Evolutionary conservation across 2,113 vertebrate genomes (phyloP).

Genomic region (Indicator maculatus): DNA sequence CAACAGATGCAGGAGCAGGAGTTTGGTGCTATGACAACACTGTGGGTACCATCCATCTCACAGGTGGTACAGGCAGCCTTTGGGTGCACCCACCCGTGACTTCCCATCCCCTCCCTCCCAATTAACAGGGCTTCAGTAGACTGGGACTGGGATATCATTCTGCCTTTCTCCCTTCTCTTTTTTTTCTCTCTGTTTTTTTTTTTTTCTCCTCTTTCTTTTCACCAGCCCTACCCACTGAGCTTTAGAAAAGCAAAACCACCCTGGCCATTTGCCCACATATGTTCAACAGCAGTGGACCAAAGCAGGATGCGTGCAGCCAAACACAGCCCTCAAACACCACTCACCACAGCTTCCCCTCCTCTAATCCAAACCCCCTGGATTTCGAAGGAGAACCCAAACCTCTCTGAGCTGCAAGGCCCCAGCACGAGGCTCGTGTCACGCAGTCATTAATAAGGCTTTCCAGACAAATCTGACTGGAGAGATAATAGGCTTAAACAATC

Average conservation of each 20-base stretch:
- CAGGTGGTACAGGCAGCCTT: not conserved
- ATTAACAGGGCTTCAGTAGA: not conserved
- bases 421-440: not conserved
- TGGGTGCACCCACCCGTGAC: not conserved
- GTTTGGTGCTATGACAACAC: slow-evolving; percentile 37
- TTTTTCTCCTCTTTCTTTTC: not conserved
- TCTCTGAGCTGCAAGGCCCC: not conserved
- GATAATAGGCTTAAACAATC: slow-evolving; percentile 71
- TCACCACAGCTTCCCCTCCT: not conserved
- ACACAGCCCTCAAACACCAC: fast-evolving
- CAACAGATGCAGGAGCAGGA: not conserved
- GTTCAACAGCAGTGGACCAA: not conserved
- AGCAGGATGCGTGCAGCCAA: not conserved
- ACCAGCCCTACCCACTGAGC: not conserved
- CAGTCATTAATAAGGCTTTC: slow-evolving; percentile 56
- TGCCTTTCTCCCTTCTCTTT: not conserved
- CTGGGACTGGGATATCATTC: fast-evolving
- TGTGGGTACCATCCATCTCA: not conserved
- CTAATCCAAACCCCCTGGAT: not conserved
- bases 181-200: fast-evolving
- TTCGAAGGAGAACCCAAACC: not conserved
- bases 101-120: not conserved
- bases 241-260: not conserved
- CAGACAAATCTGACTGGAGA: slow-evolving; percentile 63
- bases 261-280: not conserved